Evolutionary conservation across 2,113 vertebrate genomes (phyloP).

Genomic region (Morone saxatilis): DNA sequence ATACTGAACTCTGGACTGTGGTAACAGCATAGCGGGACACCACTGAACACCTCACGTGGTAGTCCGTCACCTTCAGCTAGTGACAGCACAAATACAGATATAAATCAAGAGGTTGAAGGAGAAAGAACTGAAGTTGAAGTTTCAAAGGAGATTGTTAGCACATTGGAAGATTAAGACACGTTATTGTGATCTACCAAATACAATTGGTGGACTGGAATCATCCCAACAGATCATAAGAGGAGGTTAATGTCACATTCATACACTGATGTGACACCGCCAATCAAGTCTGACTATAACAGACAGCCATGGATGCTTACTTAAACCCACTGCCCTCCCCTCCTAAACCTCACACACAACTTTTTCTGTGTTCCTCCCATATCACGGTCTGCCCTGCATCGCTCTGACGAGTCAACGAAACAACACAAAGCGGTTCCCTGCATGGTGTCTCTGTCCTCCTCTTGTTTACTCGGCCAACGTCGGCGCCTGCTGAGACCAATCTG

Average conservation of each 20-base stretch:
- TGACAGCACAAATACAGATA: conserved; percentile 5
- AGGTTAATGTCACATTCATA: not conserved
- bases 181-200: too few species aligned
- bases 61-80: conserved; percentile 87
- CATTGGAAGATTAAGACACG: not conserved
- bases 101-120: not conserved
- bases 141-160: not conserved
- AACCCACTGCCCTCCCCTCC: not conserved
- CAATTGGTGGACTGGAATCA: not conserved
- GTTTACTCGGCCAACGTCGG: conserved; percentile 53
- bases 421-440: conserved; percentile 46
- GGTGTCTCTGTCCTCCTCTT: conserved; percentile 30
- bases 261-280: not conserved
- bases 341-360: not conserved
- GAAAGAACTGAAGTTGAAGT: not conserved
- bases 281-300: not conserved
- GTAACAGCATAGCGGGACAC: conserved; percentile 87
- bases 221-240: not conserved
- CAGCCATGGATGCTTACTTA: not conserved
- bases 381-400: not conserved
- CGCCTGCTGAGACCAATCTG: conserved; percentile 66
- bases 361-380: conserved; percentile 1
- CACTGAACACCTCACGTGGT: conserved; percentile 84
- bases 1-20: conserved; percentile 83
- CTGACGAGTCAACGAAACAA: conserved; percentile 31